Conservation (phyloP, 1,140 invertebrate genomes). For the Acromyrmex echinatior region DNA sequence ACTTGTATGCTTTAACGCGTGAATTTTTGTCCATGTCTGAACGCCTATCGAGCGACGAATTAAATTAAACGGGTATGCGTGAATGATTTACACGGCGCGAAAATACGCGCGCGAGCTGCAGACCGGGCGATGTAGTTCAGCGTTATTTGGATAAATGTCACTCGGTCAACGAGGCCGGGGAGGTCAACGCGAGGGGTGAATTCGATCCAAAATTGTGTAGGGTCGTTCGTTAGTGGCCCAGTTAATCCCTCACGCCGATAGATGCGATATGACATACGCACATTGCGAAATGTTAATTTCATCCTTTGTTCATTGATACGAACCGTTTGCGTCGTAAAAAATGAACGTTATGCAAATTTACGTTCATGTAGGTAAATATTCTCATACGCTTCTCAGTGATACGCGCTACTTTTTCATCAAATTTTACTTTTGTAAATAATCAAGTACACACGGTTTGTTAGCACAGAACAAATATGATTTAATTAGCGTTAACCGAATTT, state of each 20-base stretch:
- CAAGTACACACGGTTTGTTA: neutral
- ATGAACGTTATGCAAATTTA: conserved; percentile 11
- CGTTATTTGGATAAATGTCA: conserved; percentile 77
- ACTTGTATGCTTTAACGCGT: conserved; percentile 2
- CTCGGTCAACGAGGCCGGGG: conserved; percentile 70
- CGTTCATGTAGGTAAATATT: neutral
- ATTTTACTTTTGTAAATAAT: neutral
- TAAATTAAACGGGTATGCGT: conserved; percentile 49
- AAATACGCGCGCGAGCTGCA: conserved; percentile 44
- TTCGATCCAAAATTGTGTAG: conserved; percentile 48
- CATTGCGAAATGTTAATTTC: conserved; percentile 32
- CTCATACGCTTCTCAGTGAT: neutral
- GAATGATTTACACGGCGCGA: conserved; percentile 70
- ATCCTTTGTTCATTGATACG: conserved; percentile 6
- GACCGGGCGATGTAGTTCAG: conserved; percentile 61
- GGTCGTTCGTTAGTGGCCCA: conserved; percentile 59
- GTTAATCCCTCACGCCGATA: conserved; percentile 46
- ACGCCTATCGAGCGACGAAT: conserved; percentile 57
- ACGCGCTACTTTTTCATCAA: neutral
- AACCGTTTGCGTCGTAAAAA: neutral
- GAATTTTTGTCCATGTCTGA: neutral
- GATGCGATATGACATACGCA: neutral
- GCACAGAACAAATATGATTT: neutral
- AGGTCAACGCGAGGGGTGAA: conserved; percentile 37
- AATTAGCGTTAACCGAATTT: conserved; percentile 7